Percentiles rank a stretch among this genome's conserved stretches.
phyloP scores from a whole-genome alignment of 2,888 invertebrate species.

The Metopia argyrocephala region DNA sequence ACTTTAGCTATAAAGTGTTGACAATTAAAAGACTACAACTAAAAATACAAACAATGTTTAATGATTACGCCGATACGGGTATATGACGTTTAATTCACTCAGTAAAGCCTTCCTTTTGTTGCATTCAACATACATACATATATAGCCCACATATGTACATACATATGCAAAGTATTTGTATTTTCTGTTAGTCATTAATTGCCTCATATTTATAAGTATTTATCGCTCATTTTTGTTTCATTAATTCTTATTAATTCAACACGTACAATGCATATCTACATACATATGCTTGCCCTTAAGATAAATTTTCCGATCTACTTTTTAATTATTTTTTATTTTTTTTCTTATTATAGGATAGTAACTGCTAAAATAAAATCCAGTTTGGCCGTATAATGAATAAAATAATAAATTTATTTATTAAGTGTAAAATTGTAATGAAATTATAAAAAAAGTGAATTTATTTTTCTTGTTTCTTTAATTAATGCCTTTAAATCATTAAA shows the following conservation, averaged over 20 bases:
- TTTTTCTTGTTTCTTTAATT: no score
- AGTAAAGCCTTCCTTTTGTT: background rate
- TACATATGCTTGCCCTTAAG: no score
- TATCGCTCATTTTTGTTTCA: no score
- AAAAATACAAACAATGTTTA: conserved; percentile 3
- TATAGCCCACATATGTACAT: background rate
- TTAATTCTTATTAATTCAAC: no score
- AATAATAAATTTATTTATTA: background rate
- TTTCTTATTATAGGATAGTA: background rate
- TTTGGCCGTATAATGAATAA: background rate
- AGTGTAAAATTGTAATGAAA: background rate
- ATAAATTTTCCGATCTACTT: no score
- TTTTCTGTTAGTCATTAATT: background rate
- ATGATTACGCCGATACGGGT: no score
- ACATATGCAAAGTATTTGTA: no score
- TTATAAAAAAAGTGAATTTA: no score
- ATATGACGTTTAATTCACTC: background rate
- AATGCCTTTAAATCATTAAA: no score
- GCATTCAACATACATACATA: background rate
- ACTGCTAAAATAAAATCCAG: background rate
- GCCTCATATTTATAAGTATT: no score
- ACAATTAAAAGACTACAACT: conserved; percentile 39
- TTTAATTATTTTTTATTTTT: background rate
- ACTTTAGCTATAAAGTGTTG: conserved; percentile 46
- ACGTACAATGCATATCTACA: no score